Percentiles rank a stretch among this genome's conserved stretches.
Evolutionary conservation across 2,888 invertebrate species (phyloP).

Genomic region (Athetis lepigone): DNA sequence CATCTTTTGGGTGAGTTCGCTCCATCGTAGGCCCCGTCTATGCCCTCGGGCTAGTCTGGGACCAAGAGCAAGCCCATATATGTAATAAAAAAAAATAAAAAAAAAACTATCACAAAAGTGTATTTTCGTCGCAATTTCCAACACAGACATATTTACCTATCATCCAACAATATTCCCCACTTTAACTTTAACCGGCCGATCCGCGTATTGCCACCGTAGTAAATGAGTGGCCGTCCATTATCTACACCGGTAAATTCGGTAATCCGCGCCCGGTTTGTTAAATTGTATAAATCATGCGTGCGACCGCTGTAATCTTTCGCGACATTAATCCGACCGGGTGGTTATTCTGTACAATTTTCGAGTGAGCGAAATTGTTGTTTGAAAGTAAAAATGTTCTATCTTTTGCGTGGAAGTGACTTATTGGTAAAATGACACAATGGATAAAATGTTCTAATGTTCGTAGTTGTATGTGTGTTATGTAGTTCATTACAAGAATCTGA

Average conservation of each 20-base stretch:
- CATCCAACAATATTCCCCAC: slow-evolving; percentile 28
- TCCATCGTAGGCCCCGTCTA: too few relatives aligned
- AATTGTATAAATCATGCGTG: slow-evolving; percentile 80
- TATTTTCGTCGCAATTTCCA: not conserved
- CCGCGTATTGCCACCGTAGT: slow-evolving; percentile 32
- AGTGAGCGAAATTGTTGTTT: slow-evolving; percentile 3
- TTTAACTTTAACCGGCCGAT: slow-evolving; percentile 44
- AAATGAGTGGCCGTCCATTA: slow-evolving; percentile 53
- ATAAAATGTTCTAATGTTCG: too few relatives aligned
- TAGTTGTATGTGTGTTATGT: too few relatives aligned
- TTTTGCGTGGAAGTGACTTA: too few relatives aligned
- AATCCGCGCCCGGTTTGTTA: slow-evolving; percentile 66
- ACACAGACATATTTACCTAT: slow-evolving; percentile 35
- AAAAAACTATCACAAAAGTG: slow-evolving; percentile 2
- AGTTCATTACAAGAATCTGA: too few relatives aligned
- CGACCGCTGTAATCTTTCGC: slow-evolving; percentile 76
- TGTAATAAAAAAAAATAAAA: too few relatives aligned
- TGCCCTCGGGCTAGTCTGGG: too few relatives aligned
- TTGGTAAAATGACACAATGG: too few relatives aligned
- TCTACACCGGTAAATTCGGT: slow-evolving; percentile 55
- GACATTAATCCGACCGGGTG: slow-evolving; percentile 75
- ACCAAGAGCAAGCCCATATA: too few relatives aligned
- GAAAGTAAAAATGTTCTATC: too few relatives aligned
- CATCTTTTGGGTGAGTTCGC: too few relatives aligned
- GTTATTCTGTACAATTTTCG: slow-evolving; percentile 60